phyloP scores from a whole-genome alignment of 2,888 invertebrate genomes.

The Drosophila neonasuta region DNA sequence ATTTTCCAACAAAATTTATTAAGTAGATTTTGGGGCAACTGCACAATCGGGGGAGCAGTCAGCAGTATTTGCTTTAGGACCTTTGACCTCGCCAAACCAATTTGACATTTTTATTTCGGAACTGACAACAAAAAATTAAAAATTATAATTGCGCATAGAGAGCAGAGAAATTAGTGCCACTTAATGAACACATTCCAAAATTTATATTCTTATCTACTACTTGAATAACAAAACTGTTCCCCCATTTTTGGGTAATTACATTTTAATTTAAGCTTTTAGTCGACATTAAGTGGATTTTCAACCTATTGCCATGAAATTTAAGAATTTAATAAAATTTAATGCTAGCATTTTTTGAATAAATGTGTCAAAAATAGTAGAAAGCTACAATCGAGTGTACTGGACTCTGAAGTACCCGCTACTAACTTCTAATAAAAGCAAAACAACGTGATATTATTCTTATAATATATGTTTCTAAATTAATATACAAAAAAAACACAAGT shows the following conservation, averaged over 20 bases:
- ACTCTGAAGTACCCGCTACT: too few relatives aligned
- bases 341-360: too few relatives aligned
- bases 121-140: slow-evolving; percentile 48
- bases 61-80: slow-evolving; percentile 14
- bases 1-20: slow-evolving; percentile 66
- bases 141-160: slow-evolving; percentile 55
- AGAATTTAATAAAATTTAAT: neutral
- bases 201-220: slow-evolving; percentile 52
- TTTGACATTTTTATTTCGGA: slow-evolving; percentile 61
- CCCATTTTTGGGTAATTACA: slow-evolving; percentile 42
- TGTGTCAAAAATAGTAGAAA: too few relatives aligned
- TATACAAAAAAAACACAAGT: too few relatives aligned
- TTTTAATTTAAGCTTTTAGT: slow-evolving; percentile 40
- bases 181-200: slow-evolving; percentile 64
- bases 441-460: too few relatives aligned
- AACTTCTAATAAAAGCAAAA: too few relatives aligned
- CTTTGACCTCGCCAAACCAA: slow-evolving; percentile 22
- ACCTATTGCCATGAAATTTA: neutral
- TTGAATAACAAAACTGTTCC: slow-evolving; percentile 2
- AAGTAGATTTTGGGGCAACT: slow-evolving; percentile 57
- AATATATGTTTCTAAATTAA: too few relatives aligned
- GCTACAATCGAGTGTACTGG: too few relatives aligned
- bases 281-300: slow-evolving; percentile 14
- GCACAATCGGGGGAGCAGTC: slow-evolving; percentile 6
- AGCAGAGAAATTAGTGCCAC: slow-evolving; percentile 54